A percentile compares a stretch with the other conserved stretches of the same genome.
Evolutionary conservation across 1,140 invertebrate species (phyloP).

Genomic region (Apis mellifera): Amel_HAv3.1 CM009933.2:3685001-3685500

Average conservation of each 20-base stretch:
- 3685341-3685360: constrained; percentile 20
- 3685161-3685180: constrained; percentile 1
- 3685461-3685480: constrained; percentile 61
- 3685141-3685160: too few species aligned
- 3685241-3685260: constrained; percentile 73
- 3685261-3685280: constrained; percentile 75
- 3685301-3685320: constrained; percentile 52
- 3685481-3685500: constrained; percentile 65
- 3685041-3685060: too few species aligned
- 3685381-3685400: constrained; percentile 24
- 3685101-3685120: too few species aligned
- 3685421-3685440: constrained; percentile 42
- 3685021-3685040: too few species aligned
- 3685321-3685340: constrained; percentile 50
- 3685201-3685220: constrained; percentile 59
- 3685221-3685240: constrained; percentile 72
- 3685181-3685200: constrained; percentile 50
- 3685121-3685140: too few species aligned
- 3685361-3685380: constrained; percentile 15
- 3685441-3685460: constrained; percentile 38
- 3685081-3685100: too few species aligned
- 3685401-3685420: background rate
- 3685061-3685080: too few species aligned
- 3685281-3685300: constrained; percentile 68
- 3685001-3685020: constrained; percentile 40